phyloP scores from a whole-genome alignment of 2,113 vertebrate genomes.

The Cottus gobio region DNA sequence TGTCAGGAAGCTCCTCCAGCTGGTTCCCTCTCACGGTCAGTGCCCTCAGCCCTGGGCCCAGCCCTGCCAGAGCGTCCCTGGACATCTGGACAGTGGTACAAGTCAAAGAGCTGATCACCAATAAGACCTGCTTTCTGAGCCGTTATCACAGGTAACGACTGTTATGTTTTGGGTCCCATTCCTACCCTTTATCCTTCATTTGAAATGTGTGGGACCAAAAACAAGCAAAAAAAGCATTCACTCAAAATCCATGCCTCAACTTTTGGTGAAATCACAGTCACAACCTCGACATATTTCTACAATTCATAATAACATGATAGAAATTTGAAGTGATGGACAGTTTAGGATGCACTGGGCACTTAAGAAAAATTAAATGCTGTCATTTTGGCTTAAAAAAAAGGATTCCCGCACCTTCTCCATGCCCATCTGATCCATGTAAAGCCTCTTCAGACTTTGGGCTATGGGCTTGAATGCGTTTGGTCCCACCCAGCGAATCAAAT shows the following conservation, averaged over 20 bases:
- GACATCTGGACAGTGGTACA: slow-evolving; percentile 73
- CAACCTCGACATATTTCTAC: background rate
- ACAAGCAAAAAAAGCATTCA: background rate
- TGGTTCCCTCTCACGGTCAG: slow-evolving; percentile 89
- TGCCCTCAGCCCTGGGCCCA: slow-evolving; percentile 83
- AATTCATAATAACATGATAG: background rate
- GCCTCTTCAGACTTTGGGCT: slow-evolving; percentile 84
- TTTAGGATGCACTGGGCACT: background rate
- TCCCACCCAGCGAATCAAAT: slow-evolving; percentile 80
- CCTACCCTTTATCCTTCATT: background rate
- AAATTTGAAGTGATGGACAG: background rate
- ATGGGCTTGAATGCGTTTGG: slow-evolving; percentile 79
- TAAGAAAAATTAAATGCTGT: background rate
- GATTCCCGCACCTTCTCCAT: slow-evolving; percentile 81
- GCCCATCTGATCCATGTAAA: slow-evolving; percentile 87
- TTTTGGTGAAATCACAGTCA: background rate
- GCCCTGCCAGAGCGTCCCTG: slow-evolving; percentile 80
- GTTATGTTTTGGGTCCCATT: background rate
- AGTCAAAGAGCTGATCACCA: background rate
- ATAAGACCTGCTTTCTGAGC: background rate
- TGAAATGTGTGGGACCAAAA: background rate
- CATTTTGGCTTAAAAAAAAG: background rate
- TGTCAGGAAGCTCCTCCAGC: slow-evolving; percentile 82
- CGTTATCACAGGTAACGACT: background rate
- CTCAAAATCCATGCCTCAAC: background rate